These are phyloP conservation scores for Penaeus japonicus DNA, from an alignment of 1,140 invertebrate genomes.

Conservation along the genomic window DNA sequence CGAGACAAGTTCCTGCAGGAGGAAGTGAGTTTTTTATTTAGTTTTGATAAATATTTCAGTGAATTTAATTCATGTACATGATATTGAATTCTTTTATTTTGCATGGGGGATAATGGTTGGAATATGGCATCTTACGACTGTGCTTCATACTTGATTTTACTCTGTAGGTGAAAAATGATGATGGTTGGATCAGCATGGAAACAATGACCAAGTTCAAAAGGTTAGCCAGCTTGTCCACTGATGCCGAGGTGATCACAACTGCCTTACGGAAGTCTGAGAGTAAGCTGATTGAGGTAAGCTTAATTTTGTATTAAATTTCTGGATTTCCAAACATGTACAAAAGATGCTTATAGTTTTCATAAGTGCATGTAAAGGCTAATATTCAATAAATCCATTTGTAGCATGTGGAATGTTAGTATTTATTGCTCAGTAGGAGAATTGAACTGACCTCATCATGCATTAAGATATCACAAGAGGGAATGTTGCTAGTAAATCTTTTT, in stretches of 20 bases:
- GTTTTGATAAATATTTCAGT: background rate
- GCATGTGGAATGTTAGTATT: no score
- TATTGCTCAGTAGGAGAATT: no score
- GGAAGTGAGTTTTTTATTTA: constrained; percentile 60
- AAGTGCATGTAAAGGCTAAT: no score
- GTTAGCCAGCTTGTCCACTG: constrained; percentile 76
- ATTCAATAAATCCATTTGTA: no score
- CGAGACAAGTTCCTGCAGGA: constrained; percentile 89
- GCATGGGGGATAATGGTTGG: no score
- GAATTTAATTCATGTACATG: background rate
- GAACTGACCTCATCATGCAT: no score
- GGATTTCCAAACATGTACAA: no score
- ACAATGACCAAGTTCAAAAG: constrained; percentile 89
- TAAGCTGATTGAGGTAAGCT: constrained; percentile 74
- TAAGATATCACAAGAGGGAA: no score
- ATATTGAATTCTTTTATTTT: background rate
- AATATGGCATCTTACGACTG: no score
- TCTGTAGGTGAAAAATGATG: constrained; percentile 77
- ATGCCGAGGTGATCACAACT: constrained; percentile 75
- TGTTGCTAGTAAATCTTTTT: no score
- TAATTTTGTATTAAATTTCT: constrained; percentile 27
- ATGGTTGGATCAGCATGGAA: constrained; percentile 89
- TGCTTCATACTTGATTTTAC: background rate
- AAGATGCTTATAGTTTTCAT: no score
- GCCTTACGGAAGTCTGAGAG: constrained; percentile 80